phyloP scores from a whole-genome alignment of 2,888 invertebrate genomes.

The Eristalinus sepulchralis region DNA sequence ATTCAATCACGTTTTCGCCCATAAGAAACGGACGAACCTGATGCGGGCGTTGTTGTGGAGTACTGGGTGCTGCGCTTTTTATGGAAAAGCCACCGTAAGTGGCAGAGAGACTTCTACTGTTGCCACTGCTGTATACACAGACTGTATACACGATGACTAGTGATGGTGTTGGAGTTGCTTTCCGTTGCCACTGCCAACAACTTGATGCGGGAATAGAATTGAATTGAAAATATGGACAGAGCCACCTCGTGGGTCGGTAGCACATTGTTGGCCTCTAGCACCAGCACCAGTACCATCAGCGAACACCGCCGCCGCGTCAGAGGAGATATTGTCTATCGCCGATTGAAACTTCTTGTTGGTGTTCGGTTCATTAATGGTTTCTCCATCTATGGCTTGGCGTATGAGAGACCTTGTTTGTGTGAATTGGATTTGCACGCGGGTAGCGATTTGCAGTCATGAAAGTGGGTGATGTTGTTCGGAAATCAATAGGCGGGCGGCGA shows the following conservation, averaged over 20 bases:
- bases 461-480: neutral
- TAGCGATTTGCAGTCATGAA: neutral
- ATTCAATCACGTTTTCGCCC: slow-evolving; percentile 66
- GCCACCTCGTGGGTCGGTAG: neutral
- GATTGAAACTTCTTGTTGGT: neutral
- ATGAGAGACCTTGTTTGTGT: neutral
- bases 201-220: slow-evolving; percentile 52
- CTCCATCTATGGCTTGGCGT: neutral
- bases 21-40: slow-evolving; percentile 42
- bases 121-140: neutral
- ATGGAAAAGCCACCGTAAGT: slow-evolving; percentile 35
- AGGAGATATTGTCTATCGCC: neutral
- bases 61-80: slow-evolving; percentile 36
- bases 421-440: neutral
- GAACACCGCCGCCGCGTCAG: neutral
- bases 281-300: neutral
- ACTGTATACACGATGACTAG: neutral
- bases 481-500: neutral
- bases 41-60: neutral
- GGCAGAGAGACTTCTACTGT: slow-evolving; percentile 23
- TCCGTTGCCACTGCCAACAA: slow-evolving; percentile 20
- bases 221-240: slow-evolving; percentile 28
- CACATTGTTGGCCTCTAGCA: neutral
- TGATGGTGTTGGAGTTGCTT: no score
- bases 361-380: neutral